Percentiles rank a stretch among this genome's conserved stretches.
phyloP scores from a whole-genome alignment of 2,888 invertebrate species.

The Nasonovia ribisnigri region DNA sequence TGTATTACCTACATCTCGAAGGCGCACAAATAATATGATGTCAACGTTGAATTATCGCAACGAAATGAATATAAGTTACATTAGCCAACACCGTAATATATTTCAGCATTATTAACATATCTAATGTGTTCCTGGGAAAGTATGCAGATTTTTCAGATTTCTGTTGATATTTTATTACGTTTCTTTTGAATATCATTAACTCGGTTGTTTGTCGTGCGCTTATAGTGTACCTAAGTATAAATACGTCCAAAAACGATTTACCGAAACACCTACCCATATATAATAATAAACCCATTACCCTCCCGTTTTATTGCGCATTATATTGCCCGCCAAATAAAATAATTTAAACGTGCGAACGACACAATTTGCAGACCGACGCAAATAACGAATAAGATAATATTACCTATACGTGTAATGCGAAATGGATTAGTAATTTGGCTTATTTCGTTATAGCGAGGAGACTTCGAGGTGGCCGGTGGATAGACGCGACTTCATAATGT shows the following conservation, averaged over 20 bases:
- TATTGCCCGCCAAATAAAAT: neutral
- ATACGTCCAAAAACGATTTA: neutral
- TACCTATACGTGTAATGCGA: neutral
- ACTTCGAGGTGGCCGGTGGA: neutral
- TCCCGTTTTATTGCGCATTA: neutral
- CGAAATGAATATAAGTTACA: neutral
- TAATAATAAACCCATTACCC: neutral
- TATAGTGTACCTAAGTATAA: too few relatives aligned
- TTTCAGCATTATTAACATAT: constrained; percentile 3
- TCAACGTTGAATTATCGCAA: constrained; percentile 6
- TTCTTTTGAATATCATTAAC: neutral
- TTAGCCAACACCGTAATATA: neutral
- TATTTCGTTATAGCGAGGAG: neutral
- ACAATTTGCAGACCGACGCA: neutral
- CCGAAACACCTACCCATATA: neutral
- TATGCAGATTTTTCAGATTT: constrained; percentile 11
- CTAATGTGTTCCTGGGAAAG: neutral
- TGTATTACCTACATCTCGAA: neutral
- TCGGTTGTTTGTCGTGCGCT: neutral
- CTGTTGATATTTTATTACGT: constrained; percentile 4
- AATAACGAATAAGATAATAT: neutral
- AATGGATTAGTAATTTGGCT: neutral
- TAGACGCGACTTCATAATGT: neutral
- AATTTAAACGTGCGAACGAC: neutral
- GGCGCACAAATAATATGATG: neutral